Evolutionary conservation across 2,888 invertebrate species (phyloP), one percentile per base, ranked within the genome.

Genomic region (Macrosiphum euphorbiae): DNA sequence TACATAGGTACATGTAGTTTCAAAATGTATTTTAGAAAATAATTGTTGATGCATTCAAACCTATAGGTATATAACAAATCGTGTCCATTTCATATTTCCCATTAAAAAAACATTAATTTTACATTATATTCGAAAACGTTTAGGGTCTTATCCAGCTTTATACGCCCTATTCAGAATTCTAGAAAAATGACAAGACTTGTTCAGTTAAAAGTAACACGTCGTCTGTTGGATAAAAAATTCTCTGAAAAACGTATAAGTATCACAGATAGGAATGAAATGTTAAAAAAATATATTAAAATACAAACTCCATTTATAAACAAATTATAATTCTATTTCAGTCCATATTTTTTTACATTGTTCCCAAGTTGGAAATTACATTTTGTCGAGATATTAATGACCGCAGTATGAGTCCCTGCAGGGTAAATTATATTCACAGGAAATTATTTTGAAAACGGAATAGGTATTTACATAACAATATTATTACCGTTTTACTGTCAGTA

Each of bases 81-180:
- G 10, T 52, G 26, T n/a, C 35, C 24, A 35, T 87, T 55, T 87
- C 35, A 50, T 44, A 47, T 10, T 92, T 50, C 28, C 26, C 92
- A 92, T 92, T 67, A 87, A 67, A 28, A 92, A 87, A 28, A 28
- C 92, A 92, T 92, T 92, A 67, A 87, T 92, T 87, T 92, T 28
- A 87, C 92, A 87, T 67, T 67, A 91, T 41, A 84, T 55, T 55
- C 55, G 10, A 91, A 85, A 85, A 44, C 52, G 41, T 44, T 44
- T 20, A 67, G 67, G n/a, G 35, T 67, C 35, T 67, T 35, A 7
- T 67, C 67, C n/a, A 67, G 67, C n/a, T n/a, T 67, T 67, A 3
- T 20, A 84, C 28, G 7, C 16, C 3, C 28, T 52, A 67, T 16
- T 3, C 44, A 52, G 26, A 55, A 58, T 61, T 47, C 3, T 44